Conservation (phyloP, 2,113 vertebrate genomes). For the Oostethus manadensis region DNA sequence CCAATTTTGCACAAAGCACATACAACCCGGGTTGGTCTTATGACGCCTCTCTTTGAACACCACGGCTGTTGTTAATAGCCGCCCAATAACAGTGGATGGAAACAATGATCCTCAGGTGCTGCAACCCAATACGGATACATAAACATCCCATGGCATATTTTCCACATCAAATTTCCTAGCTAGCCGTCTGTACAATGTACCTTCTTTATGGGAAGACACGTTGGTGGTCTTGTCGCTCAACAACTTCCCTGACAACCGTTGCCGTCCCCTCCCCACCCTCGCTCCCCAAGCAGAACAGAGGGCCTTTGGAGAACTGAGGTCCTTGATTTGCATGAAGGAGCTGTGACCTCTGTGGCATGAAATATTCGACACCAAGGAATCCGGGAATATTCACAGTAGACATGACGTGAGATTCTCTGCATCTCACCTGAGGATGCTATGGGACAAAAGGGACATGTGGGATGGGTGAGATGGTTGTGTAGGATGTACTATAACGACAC, state of each 20-base stretch:
- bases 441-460: too few species aligned
- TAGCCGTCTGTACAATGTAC: conserved; percentile 55
- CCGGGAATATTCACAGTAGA: conserved; percentile 10
- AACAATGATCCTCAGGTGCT: too few species aligned
- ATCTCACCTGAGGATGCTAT: conserved; percentile 27
- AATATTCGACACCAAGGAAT: conserved; percentile 47
- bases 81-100: too few species aligned
- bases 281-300: conserved; percentile 66
- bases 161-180: conserved; percentile 33
- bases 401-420: background rate
- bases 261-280: conserved; percentile 55
- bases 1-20: too few species aligned
- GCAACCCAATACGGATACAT: conserved; percentile 27
- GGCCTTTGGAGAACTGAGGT: conserved; percentile 57
- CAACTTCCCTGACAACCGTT: conserved; percentile 72
- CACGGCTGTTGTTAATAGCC: too few species aligned
- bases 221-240: conserved; percentile 56
- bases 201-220: conserved; percentile 56
- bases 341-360: conserved; percentile 51
- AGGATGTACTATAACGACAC: too few species aligned
- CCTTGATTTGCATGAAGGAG: conserved; percentile 66
- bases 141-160: conserved; percentile 51
- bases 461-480: too few species aligned
- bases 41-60: too few species aligned
- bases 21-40: too few species aligned